Evolutionary conservation across 2,888 invertebrate genomes (phyloP), one percentile per base, ranked within the genome.

Genomic region (Cantharis lateralis): DNA sequence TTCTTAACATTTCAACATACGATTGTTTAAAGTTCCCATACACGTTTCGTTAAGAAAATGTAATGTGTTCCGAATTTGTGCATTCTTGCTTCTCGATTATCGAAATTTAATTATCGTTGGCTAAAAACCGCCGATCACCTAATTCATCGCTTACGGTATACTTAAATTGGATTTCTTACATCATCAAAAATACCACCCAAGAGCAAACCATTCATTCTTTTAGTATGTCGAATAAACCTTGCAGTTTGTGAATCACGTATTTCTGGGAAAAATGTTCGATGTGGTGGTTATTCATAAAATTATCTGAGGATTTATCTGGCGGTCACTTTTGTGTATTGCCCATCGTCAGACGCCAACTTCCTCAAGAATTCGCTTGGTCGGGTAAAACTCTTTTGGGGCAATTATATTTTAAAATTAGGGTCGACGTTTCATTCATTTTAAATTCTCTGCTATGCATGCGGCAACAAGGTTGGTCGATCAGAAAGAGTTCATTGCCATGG

Each of bases 1-100:
- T 75, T 78, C 73, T 78, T 78, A 61, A 70, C 63, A 13, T 76
- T 72, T 64, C 69, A 76, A 64, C 20, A 18, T 20, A 64, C 64
- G 20, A 48, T 4, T n/a, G n/a, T 4, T 48, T 48, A 48, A 48
- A 48, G n/a, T 5, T 48, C 5, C 32, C 32, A 48, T 48, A n/a
- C n/a, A 48, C 32, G n/a, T n/a, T 48, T 48, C n/a, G n/a, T n/a
- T 13, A 48, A n/a, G 32, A 48, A 48, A 48, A 48, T n/a, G 13
- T 48, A 48, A 28, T 28, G 0, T 28, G 11, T 2, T 3, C 0
- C 32, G 4, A 4, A 32, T 13, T 3, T 4, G n/a, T n/a, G n/a
- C 4, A n/a, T 48, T 11, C 3, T 48, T 3, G 32, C n/a, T 3
- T 48, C n/a, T n/a, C n/a, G 4, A 48, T 48, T 48, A 48, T 48